Evolutionary conservation across 2,797 vertebrate genomes (phyloP).

Genomic region (Hoplostethus atlanticus): DNA sequence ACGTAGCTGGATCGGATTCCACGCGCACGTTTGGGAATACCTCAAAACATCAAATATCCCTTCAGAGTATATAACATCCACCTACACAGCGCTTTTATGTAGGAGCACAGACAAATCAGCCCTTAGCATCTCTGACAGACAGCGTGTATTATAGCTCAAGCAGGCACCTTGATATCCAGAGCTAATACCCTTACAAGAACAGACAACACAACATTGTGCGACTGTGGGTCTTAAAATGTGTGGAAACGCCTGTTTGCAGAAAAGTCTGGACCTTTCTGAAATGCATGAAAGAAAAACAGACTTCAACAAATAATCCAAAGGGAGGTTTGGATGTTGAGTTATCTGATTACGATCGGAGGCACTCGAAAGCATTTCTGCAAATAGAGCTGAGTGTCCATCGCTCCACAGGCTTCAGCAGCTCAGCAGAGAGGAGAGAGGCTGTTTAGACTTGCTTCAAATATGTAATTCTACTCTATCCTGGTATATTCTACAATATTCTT

Average conservation of each 20-base stretch:
- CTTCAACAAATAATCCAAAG: no score
- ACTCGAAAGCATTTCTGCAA: no score
- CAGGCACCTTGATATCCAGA: conserved; percentile 12
- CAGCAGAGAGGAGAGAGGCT: no score
- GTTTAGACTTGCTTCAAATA: conserved; percentile 2
- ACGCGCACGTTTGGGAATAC: conserved; percentile 46
- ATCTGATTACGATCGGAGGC: no score
- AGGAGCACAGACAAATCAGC: conserved; percentile 16
- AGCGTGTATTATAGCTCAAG: conserved; percentile 12
- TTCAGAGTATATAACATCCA: background rate
- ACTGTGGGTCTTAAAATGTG: background rate
- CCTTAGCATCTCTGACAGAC: conserved; percentile 32
- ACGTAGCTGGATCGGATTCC: conserved; percentile 53
- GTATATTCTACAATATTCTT: background rate
- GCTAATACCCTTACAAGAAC: background rate
- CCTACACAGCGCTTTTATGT: conserved; percentile 32
- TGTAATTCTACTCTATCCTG: background rate
- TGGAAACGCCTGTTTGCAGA: no score
- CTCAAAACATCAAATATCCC: conserved; percentile 31
- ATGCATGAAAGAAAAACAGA: no score
- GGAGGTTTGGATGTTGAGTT: no score
- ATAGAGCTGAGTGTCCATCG: no score
- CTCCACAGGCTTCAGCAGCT: no score
- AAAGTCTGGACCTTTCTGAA: no score
- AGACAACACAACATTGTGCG: background rate